Conservation (phyloP, 2,888 invertebrate species). For the Idaea aversata region DNA sequence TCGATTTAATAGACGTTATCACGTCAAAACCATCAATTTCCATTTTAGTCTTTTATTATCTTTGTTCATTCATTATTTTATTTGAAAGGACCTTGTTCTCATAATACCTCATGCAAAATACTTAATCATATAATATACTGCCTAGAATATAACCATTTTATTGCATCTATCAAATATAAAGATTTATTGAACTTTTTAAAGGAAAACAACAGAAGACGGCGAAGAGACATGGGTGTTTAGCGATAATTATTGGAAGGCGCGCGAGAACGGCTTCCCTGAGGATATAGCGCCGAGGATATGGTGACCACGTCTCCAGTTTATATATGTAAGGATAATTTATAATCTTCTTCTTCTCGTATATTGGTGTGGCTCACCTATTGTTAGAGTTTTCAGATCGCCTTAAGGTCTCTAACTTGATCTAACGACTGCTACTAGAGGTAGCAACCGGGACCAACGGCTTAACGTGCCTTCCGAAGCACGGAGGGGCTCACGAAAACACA, state of each 20-base stretch:
- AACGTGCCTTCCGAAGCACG: no score
- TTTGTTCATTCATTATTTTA: no score
- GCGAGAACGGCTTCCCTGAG: constrained; percentile 83
- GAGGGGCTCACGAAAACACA: no score
- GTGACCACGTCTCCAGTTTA: constrained; percentile 71
- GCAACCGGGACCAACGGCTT: no score
- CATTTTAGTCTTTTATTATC: no score
- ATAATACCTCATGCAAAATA: neutral
- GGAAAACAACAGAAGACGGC: constrained; percentile 67
- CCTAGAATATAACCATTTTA: neutral
- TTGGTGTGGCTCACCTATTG: no score
- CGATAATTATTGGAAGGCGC: constrained; percentile 88
- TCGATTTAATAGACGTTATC: no score
- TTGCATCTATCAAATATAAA: neutral
- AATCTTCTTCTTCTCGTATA: neutral
- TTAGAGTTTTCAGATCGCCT: no score
- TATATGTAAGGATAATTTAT: constrained; percentile 33
- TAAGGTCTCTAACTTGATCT: no score
- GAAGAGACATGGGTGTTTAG: constrained; percentile 86
- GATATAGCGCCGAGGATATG: constrained; percentile 80
- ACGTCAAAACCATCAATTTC: no score
- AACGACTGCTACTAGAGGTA: no score
- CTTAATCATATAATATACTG: neutral
- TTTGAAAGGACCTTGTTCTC: no score
- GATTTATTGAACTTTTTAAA: constrained; percentile 28